Evolutionary conservation across 1,140 invertebrate species (phyloP).

Genomic region (Meloidogyne exigua): DNA sequence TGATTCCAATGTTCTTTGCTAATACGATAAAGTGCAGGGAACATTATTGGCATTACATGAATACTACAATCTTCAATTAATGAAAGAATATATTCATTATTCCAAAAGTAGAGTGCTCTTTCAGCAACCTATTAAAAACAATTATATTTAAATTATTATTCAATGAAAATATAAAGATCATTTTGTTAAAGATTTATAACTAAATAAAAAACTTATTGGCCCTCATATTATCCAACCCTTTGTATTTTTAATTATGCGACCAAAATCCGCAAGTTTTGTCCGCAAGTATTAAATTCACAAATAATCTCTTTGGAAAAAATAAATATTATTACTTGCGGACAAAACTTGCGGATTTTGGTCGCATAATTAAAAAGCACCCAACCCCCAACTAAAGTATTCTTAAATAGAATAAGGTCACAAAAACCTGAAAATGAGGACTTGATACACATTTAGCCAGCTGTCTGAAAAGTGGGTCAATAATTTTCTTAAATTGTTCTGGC

Average conservation of each 20-base stretch:
- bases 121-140: slow-evolving; percentile 66
- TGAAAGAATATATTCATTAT: slow-evolving; percentile 69
- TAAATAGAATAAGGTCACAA: slow-evolving; percentile 67
- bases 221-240: no score
- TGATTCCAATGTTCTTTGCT: slow-evolving; percentile 69
- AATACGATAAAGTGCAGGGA: slow-evolving; percentile 66
- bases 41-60: slow-evolving; percentile 66
- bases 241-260: no score
- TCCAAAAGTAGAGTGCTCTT: slow-evolving; percentile 69
- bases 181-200: no score
- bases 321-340: no score
- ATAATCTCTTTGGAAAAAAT: no score
- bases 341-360: no score
- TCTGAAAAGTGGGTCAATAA: slow-evolving; percentile 68
- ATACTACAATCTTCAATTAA: slow-evolving; percentile 67
- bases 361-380: no score
- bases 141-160: not conserved
- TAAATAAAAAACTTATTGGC: no score
- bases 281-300: no score
- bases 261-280: no score
- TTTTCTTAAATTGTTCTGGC: slow-evolving; percentile 68
- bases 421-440: slow-evolving; percentile 69
- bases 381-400: not conserved
- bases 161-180: no score
- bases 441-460: slow-evolving; percentile 68